phyloP scores from a whole-genome alignment of 2,113 vertebrate genomes.

The Tragulus kanchil region DNA sequence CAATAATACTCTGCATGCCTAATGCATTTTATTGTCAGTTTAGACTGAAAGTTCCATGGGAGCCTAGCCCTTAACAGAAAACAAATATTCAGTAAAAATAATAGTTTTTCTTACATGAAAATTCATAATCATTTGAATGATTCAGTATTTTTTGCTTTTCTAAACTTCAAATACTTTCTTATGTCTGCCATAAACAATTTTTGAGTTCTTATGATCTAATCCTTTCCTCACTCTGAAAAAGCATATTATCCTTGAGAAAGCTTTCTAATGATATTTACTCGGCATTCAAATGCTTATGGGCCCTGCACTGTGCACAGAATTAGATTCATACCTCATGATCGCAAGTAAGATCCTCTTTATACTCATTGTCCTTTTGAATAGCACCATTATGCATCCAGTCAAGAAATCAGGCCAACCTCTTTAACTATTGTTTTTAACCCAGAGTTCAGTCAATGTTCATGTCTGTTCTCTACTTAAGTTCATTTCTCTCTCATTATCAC shows the following conservation, averaged over 20 bases:
- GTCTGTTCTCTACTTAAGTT: not conserved
- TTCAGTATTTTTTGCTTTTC: not conserved
- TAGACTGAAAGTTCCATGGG: not conserved
- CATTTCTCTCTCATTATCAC: not conserved
- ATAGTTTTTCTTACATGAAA: not conserved
- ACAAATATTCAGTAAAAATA: not conserved
- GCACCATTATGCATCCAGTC: not conserved
- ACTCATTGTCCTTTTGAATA: not conserved
- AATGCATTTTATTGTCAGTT: not conserved
- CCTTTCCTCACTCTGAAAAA: not conserved
- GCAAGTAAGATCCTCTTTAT: not conserved
- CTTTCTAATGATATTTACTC: not conserved
- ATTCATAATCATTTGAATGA: not conserved
- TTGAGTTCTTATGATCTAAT: not conserved
- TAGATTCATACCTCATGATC: not conserved
- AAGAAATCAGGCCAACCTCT: not conserved
- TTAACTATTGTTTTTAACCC: not conserved
- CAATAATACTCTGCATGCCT: not conserved
- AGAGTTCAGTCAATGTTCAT: not conserved
- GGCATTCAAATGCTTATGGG: not conserved
- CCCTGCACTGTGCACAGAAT: not conserved
- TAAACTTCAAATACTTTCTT: not conserved
- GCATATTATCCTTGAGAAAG: not conserved
- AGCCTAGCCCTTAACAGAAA: not conserved
- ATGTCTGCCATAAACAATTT: slow-evolving; percentile 20